Evolutionary conservation across 1,140 invertebrate species (phyloP).

Genomic region (Drosophila tristis): DNA sequence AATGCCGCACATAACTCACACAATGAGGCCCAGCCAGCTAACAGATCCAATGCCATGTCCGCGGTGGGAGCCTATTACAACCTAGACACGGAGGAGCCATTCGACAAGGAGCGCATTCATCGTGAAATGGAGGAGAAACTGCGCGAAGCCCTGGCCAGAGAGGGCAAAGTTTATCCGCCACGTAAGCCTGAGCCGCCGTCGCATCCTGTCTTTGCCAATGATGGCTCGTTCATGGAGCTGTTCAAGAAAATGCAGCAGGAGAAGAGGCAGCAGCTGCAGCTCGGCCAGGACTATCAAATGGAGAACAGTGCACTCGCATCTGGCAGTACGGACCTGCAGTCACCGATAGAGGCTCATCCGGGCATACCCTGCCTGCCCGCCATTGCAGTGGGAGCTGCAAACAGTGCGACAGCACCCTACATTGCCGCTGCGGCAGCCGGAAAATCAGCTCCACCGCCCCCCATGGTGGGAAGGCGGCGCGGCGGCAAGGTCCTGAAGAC

Average conservation of each 20-base stretch:
- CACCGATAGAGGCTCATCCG: slow-evolving; percentile 1
- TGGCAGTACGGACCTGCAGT: slow-evolving; percentile 8
- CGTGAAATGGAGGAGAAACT: slow-evolving; percentile 82
- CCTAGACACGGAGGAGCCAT: slow-evolving; percentile 72
- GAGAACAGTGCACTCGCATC: too few relatives aligned
- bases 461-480: slow-evolving; percentile 90
- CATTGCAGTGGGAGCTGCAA: slow-evolving; percentile 80
- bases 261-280: slow-evolving; percentile 85
- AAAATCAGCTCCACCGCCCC: slow-evolving; percentile 67
- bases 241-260: slow-evolving; percentile 95
- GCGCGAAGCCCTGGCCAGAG: slow-evolving; percentile 70
- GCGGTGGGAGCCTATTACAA: slow-evolving; percentile 74
- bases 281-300: neutral
- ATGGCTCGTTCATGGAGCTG: slow-evolving; percentile 94
- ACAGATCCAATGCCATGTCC: slow-evolving; percentile 39
- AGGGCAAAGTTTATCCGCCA: slow-evolving; percentile 83
- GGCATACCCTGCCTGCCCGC: slow-evolving; percentile 44
- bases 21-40: slow-evolving; percentile 7
- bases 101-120: slow-evolving; percentile 82
- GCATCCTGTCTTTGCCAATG: slow-evolving; percentile 89
- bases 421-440: slow-evolving; percentile 83
- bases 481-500: slow-evolving; percentile 94
- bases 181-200: slow-evolving; percentile 77
- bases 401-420: slow-evolving; percentile 71
- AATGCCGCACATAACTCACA: slow-evolving; percentile 17